These are phyloP conservation scores for Condylura cristata DNA, from an alignment of 2,113 vertebrate genomes.

Conservation along the genomic window DNA sequence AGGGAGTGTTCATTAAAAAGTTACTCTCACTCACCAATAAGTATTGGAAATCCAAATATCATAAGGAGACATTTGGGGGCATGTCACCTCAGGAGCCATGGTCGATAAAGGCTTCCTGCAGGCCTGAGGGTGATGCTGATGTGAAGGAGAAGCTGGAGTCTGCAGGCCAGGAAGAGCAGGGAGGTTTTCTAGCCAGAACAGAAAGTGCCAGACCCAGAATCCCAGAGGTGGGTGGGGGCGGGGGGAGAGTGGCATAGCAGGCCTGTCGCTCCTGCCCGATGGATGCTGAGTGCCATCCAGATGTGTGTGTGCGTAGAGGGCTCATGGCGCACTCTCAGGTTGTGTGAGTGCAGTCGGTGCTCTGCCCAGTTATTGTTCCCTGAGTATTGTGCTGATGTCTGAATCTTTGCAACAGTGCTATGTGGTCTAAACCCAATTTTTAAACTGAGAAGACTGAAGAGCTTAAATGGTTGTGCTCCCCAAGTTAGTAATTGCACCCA, in stretches of 20 bases:
- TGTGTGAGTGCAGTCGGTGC: not conserved
- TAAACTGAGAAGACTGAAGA: not conserved
- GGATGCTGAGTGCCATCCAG: no score
- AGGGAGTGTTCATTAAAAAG: not conserved
- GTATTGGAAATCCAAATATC: not conserved
- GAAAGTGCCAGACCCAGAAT: not conserved
- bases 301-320: accelerated
- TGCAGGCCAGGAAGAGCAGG: accelerated
- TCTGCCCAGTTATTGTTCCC: not conserved
- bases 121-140: not conserved
- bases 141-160: not conserved
- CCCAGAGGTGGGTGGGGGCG: accelerated
- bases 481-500: not conserved
- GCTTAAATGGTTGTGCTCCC: not conserved
- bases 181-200: not conserved
- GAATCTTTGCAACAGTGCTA: not conserved
- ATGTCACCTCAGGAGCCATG: not conserved
- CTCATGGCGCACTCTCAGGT: accelerated
- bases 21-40: not conserved
- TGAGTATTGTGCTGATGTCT: accelerated
- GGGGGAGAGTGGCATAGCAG: accelerated
- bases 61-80: not conserved
- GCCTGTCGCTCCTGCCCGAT: accelerated
- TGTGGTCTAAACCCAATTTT: not conserved
- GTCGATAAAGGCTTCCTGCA: not conserved